Conservation (phyloP, 2,113 vertebrate genomes). For the Fregata magnificens region DNA sequence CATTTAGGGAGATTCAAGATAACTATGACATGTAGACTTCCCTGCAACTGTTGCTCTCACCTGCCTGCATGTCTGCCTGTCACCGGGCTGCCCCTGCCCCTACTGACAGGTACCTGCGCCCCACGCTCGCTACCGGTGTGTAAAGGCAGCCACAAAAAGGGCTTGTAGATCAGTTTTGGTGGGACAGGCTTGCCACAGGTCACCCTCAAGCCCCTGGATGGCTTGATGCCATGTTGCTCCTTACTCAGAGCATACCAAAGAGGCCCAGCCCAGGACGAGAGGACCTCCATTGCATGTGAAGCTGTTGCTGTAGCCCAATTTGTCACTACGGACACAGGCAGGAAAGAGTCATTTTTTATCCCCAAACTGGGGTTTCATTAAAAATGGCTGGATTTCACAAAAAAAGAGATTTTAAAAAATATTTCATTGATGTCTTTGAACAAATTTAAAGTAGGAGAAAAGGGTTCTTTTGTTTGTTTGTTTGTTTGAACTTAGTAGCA, state of each 20-base stretch:
- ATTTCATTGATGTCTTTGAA: neutral
- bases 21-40: neutral
- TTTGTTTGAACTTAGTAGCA: neutral
- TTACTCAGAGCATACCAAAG: neutral
- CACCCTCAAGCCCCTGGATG: neutral
- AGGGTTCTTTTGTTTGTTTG: neutral
- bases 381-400: neutral
- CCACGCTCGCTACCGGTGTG: fast-evolving
- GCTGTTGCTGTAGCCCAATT: neutral
- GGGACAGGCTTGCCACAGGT: neutral
- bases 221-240: neutral
- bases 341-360: neutral
- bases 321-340: neutral
- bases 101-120: fast-evolving
- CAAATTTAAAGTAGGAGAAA: neutral
- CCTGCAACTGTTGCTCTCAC: neutral
- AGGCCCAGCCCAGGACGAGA: neutral
- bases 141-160: neutral
- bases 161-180: neutral
- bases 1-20: neutral
- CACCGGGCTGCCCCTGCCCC: neutral
- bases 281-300: neutral
- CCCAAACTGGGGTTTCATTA: neutral
- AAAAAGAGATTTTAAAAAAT: neutral
- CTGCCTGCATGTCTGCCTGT: neutral